These are phyloP conservation scores for Eubasilissa splendida DNA, from an alignment of 2,888 invertebrate species.

Conservation along the genomic window DNA sequence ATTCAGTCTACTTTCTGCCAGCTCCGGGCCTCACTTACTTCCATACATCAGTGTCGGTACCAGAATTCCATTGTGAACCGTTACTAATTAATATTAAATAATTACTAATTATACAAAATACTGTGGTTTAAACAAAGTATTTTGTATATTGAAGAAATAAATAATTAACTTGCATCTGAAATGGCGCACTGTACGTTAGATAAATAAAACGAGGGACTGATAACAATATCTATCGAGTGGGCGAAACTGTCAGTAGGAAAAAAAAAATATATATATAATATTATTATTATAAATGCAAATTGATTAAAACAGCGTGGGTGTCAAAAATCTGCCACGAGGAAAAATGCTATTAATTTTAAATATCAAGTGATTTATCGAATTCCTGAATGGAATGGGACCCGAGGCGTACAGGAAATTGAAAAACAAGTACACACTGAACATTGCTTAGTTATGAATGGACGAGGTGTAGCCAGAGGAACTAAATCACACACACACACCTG, in stretches of 20 bases:
- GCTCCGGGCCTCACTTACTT: too few relatives aligned
- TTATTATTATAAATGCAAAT: not conserved
- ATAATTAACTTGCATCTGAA: too few relatives aligned
- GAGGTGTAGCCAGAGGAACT: not conserved
- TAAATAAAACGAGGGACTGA: not conserved
- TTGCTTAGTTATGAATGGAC: not conserved
- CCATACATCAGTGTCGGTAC: too few relatives aligned
- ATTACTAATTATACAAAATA: too few relatives aligned
- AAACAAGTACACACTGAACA: not conserved
- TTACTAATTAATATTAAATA: too few relatives aligned
- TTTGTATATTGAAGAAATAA: too few relatives aligned
- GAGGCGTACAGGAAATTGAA: conserved; percentile 1
- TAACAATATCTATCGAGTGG: conserved; percentile 2
- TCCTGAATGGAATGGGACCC: not conserved
- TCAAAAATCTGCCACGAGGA: not conserved
- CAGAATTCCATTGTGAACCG: too few relatives aligned
- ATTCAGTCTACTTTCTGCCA: too few relatives aligned
- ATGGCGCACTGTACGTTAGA: too few relatives aligned
- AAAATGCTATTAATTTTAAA: not conserved
- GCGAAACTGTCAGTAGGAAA: not conserved
- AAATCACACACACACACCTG: conserved; percentile 5
- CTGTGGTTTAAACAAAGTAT: too few relatives aligned
- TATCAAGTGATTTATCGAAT: not conserved
- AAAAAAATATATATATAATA: not conserved
- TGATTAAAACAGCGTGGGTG: not conserved